phyloP scores from a whole-genome alignment of 2,888 invertebrate species.

The Spisula solida region DNA sequence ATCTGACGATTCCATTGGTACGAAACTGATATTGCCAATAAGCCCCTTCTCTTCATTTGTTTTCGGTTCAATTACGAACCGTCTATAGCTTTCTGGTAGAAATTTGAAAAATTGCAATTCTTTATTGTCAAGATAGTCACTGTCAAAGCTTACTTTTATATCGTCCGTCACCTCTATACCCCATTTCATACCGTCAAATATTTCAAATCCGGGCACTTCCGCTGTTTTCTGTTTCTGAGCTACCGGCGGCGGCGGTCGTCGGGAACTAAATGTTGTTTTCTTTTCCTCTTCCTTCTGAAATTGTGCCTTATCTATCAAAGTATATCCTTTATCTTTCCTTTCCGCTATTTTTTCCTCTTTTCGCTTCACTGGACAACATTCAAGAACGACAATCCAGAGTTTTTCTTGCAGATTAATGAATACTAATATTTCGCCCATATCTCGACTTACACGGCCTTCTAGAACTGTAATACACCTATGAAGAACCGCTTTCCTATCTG shows the following conservation, averaged over 20 bases:
- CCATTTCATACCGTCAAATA: conserved; percentile 82
- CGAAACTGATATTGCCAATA: conserved; percentile 76
- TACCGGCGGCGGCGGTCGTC: conserved; percentile 64
- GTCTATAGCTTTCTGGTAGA: conserved; percentile 83
- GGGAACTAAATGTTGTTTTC: conserved; percentile 53
- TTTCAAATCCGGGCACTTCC: conserved; percentile 74
- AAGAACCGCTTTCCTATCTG: conserved; percentile 80
- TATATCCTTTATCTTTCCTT: conserved; percentile 76
- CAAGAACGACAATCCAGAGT: conserved; percentile 84
- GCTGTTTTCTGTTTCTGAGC: conserved; percentile 57
- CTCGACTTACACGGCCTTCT: conserved; percentile 76
- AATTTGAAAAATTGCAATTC: conserved; percentile 80
- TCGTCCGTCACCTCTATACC: conserved; percentile 77
- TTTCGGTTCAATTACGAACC: conserved; percentile 83
- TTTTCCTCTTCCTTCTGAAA: conserved; percentile 68
- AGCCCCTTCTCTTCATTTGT: conserved; percentile 76
- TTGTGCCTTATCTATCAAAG: conserved; percentile 68
- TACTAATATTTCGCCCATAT: conserved; percentile 82
- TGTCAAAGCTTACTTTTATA: conserved; percentile 73
- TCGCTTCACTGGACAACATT: conserved; percentile 76
- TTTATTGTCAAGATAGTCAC: conserved; percentile 78
- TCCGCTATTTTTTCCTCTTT: conserved; percentile 74
- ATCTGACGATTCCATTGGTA: conserved; percentile 72
- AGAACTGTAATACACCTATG: conserved; percentile 78
- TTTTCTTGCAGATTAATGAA: conserved; percentile 84